These are phyloP conservation scores for Myzus persicae DNA, from an alignment of 1,140 invertebrate species.

Conservation along the genomic window DNA sequence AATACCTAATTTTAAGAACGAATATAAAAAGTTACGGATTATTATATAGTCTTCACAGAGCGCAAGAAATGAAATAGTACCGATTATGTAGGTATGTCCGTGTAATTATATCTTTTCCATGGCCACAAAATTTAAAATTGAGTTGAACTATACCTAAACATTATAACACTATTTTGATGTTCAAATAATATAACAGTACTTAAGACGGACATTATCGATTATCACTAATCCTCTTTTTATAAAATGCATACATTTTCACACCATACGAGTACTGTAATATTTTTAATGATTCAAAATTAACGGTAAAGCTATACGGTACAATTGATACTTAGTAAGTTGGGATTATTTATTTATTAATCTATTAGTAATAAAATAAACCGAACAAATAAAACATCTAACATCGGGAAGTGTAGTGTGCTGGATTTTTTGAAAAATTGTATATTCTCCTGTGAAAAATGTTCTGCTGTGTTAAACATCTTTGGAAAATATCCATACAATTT, in stretches of 20 bases:
- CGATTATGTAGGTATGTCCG: neutral
- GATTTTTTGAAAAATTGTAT: neutral
- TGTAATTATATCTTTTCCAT: neutral
- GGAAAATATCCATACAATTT: neutral
- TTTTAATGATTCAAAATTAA: neutral
- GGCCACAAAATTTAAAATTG: neutral
- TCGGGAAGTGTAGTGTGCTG: neutral
- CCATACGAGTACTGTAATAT: neutral
- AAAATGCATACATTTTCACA: neutral
- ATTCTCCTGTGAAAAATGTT: neutral
- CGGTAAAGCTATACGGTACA: neutral
- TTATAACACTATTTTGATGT: neutral
- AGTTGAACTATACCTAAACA: neutral
- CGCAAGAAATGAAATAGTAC: neutral
- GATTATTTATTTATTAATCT: neutral
- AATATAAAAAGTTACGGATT: no score
- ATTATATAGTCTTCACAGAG: neutral
- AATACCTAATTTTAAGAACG: no score
- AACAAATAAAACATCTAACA: neutral
- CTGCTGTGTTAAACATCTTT: neutral
- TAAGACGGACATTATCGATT: neutral
- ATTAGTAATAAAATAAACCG: neutral
- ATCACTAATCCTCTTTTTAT: neutral
- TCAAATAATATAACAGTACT: neutral
- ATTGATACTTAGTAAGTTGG: neutral